Conservation (phyloP, 1,140 invertebrate species). For the Drosophila pseudoobscura region DNA sequence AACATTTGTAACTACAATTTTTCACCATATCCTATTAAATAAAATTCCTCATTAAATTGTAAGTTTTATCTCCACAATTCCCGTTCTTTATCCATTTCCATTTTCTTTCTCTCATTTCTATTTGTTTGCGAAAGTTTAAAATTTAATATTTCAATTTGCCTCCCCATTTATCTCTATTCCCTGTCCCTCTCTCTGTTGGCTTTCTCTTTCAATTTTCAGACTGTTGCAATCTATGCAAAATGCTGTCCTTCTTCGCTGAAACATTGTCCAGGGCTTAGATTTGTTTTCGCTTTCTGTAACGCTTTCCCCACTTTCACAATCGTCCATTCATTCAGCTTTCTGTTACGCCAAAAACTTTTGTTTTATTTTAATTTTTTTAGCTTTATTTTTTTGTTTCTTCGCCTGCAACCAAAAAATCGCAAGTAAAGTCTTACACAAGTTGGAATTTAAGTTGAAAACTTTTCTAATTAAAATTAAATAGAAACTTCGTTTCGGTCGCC, state of each 20-base stretch:
- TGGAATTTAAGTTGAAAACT: slow-evolving; percentile 73
- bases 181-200: neutral
- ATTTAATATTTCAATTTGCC: neutral
- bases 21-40: too few relatives aligned
- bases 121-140: neutral
- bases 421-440: slow-evolving; percentile 57
- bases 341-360: slow-evolving; percentile 52
- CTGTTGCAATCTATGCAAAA: slow-evolving; percentile 22
- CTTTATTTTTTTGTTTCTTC: neutral
- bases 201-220: slow-evolving; percentile 8
- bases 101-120: too few relatives aligned
- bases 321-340: slow-evolving; percentile 6
- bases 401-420: slow-evolving; percentile 50
- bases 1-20: too few relatives aligned
- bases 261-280: slow-evolving; percentile 10
- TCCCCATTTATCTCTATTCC: neutral
- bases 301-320: slow-evolving; percentile 8
- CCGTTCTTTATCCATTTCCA: neutral
- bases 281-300: slow-evolving; percentile 10
- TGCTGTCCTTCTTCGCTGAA: neutral
- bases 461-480: slow-evolving; percentile 82
- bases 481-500: slow-evolving; percentile 52
- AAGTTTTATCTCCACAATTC: neutral
- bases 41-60: too few relatives aligned
- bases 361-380: slow-evolving; percentile 46